Evolutionary conservation across 2,888 invertebrate species (phyloP), one percentile per base, ranked within the genome.

Genomic region (Galeopsomyia nigrocyanea): DNA sequence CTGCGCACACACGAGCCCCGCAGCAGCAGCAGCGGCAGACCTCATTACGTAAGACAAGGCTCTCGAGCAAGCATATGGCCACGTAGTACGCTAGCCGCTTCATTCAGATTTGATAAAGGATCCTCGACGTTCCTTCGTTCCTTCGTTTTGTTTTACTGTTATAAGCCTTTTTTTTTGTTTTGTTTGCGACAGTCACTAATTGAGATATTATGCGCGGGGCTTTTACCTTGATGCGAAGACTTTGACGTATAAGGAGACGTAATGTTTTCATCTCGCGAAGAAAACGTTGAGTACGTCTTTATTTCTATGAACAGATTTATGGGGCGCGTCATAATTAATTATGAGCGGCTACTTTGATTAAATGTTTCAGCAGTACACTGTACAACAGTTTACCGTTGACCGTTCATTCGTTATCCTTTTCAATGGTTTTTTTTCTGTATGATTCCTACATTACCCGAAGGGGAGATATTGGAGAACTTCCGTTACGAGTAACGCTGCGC

Each of bases 31-130:
- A 39, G 39, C 39, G 7, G 10, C 13, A 39, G 39, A 9, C 39
- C 39, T 39, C 39, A 39, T 39, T 39, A 39, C 39, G 7, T 39
- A 39, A 39, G 39, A 39, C 39, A 39, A 39, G 39, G 39, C 39
- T 39, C 39, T 39, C 39, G 39, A 39, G 39, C 39, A 39, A 26
- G 39, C 39, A 39, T 39, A 39, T 39, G 39, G 39, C 39, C 39
- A 10, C 13, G 13, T 13, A 13, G 39, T 39, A 39, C 10, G 39
- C 39, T 39, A 7, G 39, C 39, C 13, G 13, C 13, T 39, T 39
- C 39, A 39, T 31, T 16, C 62, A 69, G 73, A 75, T 47, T 26
- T 17, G n/a, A 65, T 50, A 65, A 65, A 58, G 53, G 26, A 70
- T 64, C 51, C 57, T 50, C 60, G 60, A 73, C 55, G 64, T 68